These are phyloP conservation scores for Upupa epops DNA, from an alignment of 2,113 vertebrate genomes.

Conservation along the genomic window DNA sequence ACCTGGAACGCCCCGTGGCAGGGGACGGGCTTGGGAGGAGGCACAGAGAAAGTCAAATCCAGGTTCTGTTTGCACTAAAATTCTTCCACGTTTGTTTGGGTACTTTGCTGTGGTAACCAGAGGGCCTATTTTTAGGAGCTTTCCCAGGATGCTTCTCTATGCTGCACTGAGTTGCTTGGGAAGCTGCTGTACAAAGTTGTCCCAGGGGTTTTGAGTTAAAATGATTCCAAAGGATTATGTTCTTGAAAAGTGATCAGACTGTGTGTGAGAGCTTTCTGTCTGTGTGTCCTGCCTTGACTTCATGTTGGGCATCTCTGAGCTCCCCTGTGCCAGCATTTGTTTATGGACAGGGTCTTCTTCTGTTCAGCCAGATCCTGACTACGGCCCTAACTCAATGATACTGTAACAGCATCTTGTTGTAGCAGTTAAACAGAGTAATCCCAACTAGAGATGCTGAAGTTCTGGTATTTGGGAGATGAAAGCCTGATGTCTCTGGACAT, in stretches of 20 bases:
- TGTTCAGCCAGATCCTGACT: background rate
- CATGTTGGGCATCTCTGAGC: background rate
- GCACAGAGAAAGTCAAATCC: background rate
- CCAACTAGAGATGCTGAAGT: too few relatives aligned
- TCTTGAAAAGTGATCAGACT: background rate
- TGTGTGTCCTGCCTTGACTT: background rate
- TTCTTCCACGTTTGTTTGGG: slow-evolving; percentile 68
- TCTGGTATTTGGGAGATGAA: too few relatives aligned
- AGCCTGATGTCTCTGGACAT: too few relatives aligned
- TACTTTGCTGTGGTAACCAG: slow-evolving; percentile 69
- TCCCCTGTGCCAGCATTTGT: background rate
- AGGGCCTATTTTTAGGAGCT: slow-evolving; percentile 61
- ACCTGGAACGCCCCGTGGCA: background rate
- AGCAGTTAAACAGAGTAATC: background rate
- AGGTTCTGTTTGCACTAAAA: slow-evolving; percentile 43
- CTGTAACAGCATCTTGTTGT: background rate
- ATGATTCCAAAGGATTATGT: background rate
- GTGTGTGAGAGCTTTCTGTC: background rate
- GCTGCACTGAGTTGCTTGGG: background rate
- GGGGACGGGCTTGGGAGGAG: background rate
- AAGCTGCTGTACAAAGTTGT: background rate
- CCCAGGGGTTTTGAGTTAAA: background rate
- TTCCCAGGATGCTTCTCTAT: slow-evolving; percentile 53
- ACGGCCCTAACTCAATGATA: background rate
- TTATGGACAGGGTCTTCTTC: background rate